phyloP scores from a whole-genome alignment of 2,113 vertebrate species.

The Sander vitreus region DNA sequence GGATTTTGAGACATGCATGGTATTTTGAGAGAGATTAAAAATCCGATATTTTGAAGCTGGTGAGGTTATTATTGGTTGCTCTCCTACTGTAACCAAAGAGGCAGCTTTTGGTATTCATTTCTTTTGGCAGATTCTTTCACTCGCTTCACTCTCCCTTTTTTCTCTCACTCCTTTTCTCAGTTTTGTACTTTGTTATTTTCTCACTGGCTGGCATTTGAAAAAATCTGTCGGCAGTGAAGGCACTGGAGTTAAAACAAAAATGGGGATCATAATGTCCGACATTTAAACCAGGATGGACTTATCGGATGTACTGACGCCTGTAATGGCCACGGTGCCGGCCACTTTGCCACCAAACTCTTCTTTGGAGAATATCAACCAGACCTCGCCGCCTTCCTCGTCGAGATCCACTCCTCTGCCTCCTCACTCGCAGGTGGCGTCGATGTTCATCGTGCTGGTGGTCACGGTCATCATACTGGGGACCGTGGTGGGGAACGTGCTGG shows the following conservation, averaged over 20 bases:
- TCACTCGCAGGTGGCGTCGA: slow-evolving; percentile 83
- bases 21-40: neutral
- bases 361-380: slow-evolving; percentile 52
- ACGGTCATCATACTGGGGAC: slow-evolving; percentile 85
- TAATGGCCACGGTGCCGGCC: slow-evolving; percentile 26
- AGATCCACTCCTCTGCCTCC: slow-evolving; percentile 71
- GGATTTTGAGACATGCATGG: neutral
- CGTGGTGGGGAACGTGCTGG: slow-evolving; percentile 86
- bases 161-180: neutral
- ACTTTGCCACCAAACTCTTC: slow-evolving; percentile 65
- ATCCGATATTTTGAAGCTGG: neutral
- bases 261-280: neutral
- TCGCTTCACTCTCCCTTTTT: neutral
- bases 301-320: slow-evolving; percentile 23
- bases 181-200: slow-evolving; percentile 7
- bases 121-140: neutral
- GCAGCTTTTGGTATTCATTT: neutral
- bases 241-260: neutral
- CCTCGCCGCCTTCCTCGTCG: slow-evolving; percentile 30
- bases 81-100: slow-evolving; percentile 14
- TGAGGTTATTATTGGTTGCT: neutral
- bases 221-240: neutral
- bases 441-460: slow-evolving; percentile 88
- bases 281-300: slow-evolving; percentile 68
- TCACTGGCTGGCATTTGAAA: neutral